Evolutionary conservation across 1,140 invertebrate genomes (phyloP), one percentile per base, ranked within the genome.

Genomic region (Musca domestica): DNA sequence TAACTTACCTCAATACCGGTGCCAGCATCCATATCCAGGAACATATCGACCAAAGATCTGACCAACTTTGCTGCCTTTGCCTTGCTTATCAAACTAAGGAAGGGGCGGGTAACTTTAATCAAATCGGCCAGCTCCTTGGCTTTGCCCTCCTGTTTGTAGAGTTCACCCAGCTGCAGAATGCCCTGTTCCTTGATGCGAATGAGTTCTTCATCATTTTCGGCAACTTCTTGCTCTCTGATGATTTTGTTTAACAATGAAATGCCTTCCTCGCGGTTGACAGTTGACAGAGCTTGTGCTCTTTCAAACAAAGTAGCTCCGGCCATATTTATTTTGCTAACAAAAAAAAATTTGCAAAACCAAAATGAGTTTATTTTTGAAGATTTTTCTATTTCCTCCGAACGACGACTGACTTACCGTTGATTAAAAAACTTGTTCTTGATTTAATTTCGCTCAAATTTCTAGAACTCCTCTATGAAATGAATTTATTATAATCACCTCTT

Each of bases 21-120:
- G 41, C 90, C 91, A 70, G 93, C 94, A 83, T 98, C 95, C 82
- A 99, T 89, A 83, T 98, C 96, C 54, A 99, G 84, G 83, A 99
- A 99, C 84, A 97, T 91, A 83, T 99, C 98, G 7, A 99, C 96
- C 58, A 99, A 84, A 12, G 94, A 93, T 69, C 97, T 88, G 0
- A 99, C 96, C 67, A 99, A 84, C 84, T 99, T 99, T 0, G 97
- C 97, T 67, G 98, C 98, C 84, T 99, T 99, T 22, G 98, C 98
- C 85, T 99, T 99, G 77, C 95, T 98, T 72, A 99, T 95, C 56
- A 92, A 85, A 71, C 90, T 90, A 10, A 99, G 86, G 82, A 99
- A 99, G 5, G 96, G 96, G 74, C 97, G 88, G 15, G 95, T 95
- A 65, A 91, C 90, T 84, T 95, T 94, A 72, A 99, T 98, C 49